phyloP scores from a whole-genome alignment of 2,888 invertebrate species.

The Diaprepes abbreviatus region DNA sequence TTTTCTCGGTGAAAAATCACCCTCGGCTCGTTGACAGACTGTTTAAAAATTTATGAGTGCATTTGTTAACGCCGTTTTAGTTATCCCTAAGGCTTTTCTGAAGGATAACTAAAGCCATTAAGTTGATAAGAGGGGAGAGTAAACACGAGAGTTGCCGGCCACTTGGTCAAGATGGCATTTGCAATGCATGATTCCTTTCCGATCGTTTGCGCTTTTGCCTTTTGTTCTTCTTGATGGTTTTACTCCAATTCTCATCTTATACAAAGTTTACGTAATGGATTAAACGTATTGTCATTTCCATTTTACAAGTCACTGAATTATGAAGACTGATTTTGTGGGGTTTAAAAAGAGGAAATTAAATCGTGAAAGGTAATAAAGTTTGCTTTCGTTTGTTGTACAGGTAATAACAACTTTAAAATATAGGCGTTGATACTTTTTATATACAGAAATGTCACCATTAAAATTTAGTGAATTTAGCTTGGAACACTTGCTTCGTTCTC shows the following conservation, averaged over 20 bases:
- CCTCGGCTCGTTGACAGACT: conserved; percentile 55
- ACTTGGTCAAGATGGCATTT: conserved; percentile 61
- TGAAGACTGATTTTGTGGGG: background rate
- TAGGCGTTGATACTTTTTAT: too few relatives aligned
- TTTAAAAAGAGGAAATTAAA: background rate
- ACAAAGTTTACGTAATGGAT: conserved; percentile 40
- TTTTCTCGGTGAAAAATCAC: conserved; percentile 51
- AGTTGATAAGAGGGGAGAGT: conserved; percentile 61
- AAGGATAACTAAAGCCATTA: conserved; percentile 59
- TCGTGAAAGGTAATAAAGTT: background rate
- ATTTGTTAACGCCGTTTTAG: conserved; percentile 55
- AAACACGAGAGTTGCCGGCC: conserved; percentile 56
- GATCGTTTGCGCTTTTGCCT: conserved; percentile 19
- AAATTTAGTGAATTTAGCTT: too few relatives aligned
- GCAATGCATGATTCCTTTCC: conserved; percentile 61
- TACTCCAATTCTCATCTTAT: conserved; percentile 28
- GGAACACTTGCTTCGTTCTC: too few relatives aligned
- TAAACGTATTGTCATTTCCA: conserved; percentile 35
- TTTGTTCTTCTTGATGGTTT: conserved; percentile 33
- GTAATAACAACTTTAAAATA: too few relatives aligned
- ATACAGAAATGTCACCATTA: too few relatives aligned
- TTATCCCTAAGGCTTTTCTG: conserved; percentile 38
- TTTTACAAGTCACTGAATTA: conserved; percentile 23
- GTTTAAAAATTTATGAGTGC: conserved; percentile 63
- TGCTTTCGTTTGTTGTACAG: too few relatives aligned